Percentiles rank a stretch among this genome's conserved stretches.
These are phyloP conservation scores for Cheilosia soror DNA, from an alignment of 2,888 invertebrate species.

Conservation along the genomic window DNA sequence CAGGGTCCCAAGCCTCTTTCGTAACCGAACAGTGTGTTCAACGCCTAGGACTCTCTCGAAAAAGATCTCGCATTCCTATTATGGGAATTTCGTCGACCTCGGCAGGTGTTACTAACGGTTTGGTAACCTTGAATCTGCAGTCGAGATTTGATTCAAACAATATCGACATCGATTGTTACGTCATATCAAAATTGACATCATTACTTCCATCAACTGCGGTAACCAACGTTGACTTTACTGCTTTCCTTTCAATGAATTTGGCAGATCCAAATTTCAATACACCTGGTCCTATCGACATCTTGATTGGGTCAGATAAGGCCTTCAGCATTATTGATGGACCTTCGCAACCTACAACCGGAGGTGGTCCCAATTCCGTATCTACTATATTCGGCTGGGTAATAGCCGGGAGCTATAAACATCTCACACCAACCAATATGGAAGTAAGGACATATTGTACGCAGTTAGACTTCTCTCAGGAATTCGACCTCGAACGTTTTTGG, in stretches of 20 bases:
- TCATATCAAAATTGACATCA: conserved; percentile 33
- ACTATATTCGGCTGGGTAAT: conserved; percentile 23
- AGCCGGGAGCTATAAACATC: not conserved
- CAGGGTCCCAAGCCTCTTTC: conserved; percentile 22
- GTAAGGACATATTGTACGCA: not conserved
- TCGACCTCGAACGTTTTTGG: conserved; percentile 3
- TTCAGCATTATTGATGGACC: conserved; percentile 11
- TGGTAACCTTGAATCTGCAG: conserved; percentile 12
- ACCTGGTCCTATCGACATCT: conserved; percentile 13
- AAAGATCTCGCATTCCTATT: conserved; percentile 3
- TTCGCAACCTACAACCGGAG: not conserved
- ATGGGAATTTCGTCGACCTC: conserved; percentile 2
- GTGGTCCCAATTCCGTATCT: not conserved
- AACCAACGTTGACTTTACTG: not conserved
- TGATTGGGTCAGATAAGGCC: conserved; percentile 15
- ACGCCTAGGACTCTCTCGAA: not conserved
- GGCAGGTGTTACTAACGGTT: conserved; percentile 18
- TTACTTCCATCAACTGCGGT: conserved; percentile 1
- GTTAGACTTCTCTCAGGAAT: conserved; percentile 1
- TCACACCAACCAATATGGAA: not conserved
- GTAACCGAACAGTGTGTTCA: not conserved
- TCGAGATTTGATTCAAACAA: conserved; percentile 2
- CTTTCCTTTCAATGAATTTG: not conserved
- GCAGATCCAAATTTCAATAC: conserved; percentile 25
- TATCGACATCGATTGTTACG: conserved; percentile 30